phyloP scores from a whole-genome alignment of 2,113 vertebrate species.

The Tympanuchus pallidicinctus region DNA sequence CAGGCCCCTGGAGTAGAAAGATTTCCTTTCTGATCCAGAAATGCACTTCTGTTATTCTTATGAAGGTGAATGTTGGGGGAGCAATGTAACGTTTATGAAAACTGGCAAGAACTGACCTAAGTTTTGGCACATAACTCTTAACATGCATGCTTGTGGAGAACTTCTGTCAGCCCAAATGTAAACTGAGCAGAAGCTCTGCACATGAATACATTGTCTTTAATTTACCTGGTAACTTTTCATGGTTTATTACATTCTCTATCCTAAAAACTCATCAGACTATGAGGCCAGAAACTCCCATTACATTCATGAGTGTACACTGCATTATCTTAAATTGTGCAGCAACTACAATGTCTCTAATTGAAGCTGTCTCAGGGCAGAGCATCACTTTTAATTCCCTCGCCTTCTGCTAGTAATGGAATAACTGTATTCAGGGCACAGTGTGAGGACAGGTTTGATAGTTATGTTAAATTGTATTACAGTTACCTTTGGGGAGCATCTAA shows the following conservation, averaged over 20 bases:
- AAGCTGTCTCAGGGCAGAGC: conserved; percentile 27
- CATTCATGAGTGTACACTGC: conserved; percentile 40
- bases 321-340: conserved; percentile 57
- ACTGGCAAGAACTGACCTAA: not conserved
- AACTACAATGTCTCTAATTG: conserved; percentile 60
- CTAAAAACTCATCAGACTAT: conserved; percentile 42
- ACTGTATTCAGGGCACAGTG: conserved; percentile 46
- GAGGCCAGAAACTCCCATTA: conserved; percentile 52
- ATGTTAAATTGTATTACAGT: conserved; percentile 33
- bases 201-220: conserved; percentile 4
- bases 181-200: not conserved
- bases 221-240: conserved; percentile 15
- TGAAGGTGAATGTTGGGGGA: not conserved
- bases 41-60: not conserved
- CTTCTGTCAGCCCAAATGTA: not conserved
- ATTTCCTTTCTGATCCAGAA: not conserved
- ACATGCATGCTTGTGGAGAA: not conserved
- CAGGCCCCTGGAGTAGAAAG: not conserved
- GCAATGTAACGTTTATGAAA: not conserved
- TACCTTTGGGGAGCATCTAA: conserved; percentile 25
- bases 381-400: conserved; percentile 61
- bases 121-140: not conserved
- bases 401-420: conserved; percentile 66
- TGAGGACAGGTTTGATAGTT: conserved; percentile 40
- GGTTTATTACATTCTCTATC: conserved; percentile 35